A percentile compares a stretch with the other conserved stretches of the same genome.
phyloP scores from a whole-genome alignment of 1,140 invertebrate species.

The Papilio xuthus region DNA sequence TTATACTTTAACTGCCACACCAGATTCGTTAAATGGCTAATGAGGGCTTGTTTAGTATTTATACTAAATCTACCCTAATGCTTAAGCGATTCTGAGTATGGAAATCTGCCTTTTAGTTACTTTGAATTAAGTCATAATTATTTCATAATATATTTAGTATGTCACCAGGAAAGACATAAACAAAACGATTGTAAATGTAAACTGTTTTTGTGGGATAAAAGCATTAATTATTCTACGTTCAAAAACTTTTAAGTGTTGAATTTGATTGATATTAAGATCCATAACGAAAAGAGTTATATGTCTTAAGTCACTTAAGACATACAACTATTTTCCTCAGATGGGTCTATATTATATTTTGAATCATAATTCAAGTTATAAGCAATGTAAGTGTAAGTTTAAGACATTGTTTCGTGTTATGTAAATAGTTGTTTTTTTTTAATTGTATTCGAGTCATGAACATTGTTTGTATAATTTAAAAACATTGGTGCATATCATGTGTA shows the following conservation, averaged over 20 bases:
- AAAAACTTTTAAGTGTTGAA: slow-evolving; percentile 43
- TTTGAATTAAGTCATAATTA: not conserved
- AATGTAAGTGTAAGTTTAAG: no score
- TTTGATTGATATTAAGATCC: not conserved
- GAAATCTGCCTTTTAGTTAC: not conserved
- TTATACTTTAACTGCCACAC: not conserved
- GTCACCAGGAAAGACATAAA: not conserved
- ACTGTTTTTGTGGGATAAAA: not conserved
- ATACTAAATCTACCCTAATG: not conserved
- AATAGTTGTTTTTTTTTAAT: slow-evolving; percentile 61
- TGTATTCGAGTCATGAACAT: slow-evolving; percentile 64
- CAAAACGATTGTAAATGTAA: not conserved
- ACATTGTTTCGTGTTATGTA: slow-evolving; percentile 59
- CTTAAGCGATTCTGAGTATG: not conserved
- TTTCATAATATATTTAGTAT: not conserved
- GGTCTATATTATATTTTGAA: not conserved
- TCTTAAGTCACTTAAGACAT: not conserved
- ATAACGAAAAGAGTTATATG: not conserved
- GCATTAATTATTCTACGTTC: slow-evolving; percentile 55
- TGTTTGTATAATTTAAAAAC: slow-evolving; percentile 79
- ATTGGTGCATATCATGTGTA: slow-evolving; percentile 81
- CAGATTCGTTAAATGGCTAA: not conserved
- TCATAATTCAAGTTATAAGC: slow-evolving; percentile 38
- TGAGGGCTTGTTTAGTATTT: not conserved
- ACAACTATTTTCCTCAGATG: not conserved